These are phyloP conservation scores for Sus cebifrons DNA, from an alignment of 2,797 vertebrate genomes.

Conservation along the genomic window DNA sequence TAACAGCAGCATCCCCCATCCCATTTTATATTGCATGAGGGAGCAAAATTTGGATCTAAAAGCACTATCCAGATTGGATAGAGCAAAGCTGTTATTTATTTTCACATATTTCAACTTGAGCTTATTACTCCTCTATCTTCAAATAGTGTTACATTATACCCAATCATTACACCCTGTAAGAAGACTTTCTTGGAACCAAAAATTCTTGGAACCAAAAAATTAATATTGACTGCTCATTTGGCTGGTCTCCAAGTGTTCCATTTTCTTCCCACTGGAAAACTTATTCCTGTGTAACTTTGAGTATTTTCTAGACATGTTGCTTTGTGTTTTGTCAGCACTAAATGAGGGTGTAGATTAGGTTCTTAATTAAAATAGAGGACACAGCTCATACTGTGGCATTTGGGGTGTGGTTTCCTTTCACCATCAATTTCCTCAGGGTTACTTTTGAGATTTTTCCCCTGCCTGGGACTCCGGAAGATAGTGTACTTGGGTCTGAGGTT, in stretches of 20 bases:
- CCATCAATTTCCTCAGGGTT: neutral
- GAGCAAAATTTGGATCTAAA: neutral
- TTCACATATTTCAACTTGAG: neutral
- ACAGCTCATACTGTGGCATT: neutral
- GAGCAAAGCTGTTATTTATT: constrained; percentile 24
- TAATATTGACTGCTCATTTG: neutral
- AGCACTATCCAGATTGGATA: neutral
- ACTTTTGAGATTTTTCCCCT: neutral
- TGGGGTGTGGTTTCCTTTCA: neutral
- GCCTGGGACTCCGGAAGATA: neutral
- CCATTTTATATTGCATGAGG: neutral
- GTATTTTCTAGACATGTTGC: neutral
- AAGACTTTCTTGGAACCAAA: neutral
- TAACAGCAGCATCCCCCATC: neutral
- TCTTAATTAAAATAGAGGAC: neutral
- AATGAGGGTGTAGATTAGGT: neutral
- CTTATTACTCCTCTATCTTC: neutral
- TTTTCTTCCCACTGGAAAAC: neutral
- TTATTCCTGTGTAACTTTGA: neutral
- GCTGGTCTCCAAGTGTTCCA: neutral
- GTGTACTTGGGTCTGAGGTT: neutral
- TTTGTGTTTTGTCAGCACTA: neutral
- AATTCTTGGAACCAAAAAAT: neutral
- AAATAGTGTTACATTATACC: neutral
- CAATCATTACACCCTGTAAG: neutral